These are phyloP conservation scores for Epinephelus awoara DNA, from an alignment of 2,797 vertebrate genomes.

Conservation along the genomic window DNA sequence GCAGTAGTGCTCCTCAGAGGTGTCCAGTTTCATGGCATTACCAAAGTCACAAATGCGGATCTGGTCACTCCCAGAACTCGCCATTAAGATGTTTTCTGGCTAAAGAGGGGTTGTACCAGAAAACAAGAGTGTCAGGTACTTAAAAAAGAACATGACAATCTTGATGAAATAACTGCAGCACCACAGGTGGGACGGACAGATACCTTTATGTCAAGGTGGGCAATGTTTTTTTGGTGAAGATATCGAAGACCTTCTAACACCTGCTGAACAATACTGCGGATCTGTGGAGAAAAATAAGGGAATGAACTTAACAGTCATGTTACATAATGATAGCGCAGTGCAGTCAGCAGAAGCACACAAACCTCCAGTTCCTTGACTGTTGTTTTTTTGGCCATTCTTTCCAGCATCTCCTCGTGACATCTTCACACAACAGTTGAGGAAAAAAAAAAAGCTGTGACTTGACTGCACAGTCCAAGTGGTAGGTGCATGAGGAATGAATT, in stretches of 20 bases:
- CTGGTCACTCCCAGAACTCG: slow-evolving; percentile 87
- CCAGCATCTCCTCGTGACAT: slow-evolving; percentile 94
- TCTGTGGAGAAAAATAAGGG: slow-evolving; percentile 74
- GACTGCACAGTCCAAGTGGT: slow-evolving; percentile 51
- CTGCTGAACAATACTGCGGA: slow-evolving; percentile 90
- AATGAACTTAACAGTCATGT: slow-evolving; percentile 32
- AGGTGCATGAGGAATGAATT: slow-evolving; percentile 69
- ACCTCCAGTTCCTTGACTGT: slow-evolving; percentile 93
- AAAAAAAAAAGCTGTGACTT: slow-evolving; percentile 38
- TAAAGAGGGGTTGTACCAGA: slow-evolving; percentile 53
- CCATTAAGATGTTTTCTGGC: slow-evolving; percentile 97
- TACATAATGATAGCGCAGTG: slow-evolving; percentile 61
- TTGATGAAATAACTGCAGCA: not conserved
- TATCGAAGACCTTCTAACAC: slow-evolving; percentile 91
- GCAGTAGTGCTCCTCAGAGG: slow-evolving; percentile 90
- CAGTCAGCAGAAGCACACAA: slow-evolving; percentile 66
- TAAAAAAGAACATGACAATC: not conserved
- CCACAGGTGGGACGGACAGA: too few relatives aligned
- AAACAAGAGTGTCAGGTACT: not conserved
- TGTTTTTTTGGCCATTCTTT: slow-evolving; percentile 91
- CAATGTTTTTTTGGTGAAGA: slow-evolving; percentile 87
- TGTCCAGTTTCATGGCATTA: slow-evolving; percentile 88
- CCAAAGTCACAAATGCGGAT: slow-evolving; percentile 96
- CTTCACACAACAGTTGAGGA: slow-evolving; percentile 87
- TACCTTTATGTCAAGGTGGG: slow-evolving; percentile 88